Base-by-base conservation (phyloP, 2,888 invertebrate species). In the Glaucopsyche alexis region DNA sequence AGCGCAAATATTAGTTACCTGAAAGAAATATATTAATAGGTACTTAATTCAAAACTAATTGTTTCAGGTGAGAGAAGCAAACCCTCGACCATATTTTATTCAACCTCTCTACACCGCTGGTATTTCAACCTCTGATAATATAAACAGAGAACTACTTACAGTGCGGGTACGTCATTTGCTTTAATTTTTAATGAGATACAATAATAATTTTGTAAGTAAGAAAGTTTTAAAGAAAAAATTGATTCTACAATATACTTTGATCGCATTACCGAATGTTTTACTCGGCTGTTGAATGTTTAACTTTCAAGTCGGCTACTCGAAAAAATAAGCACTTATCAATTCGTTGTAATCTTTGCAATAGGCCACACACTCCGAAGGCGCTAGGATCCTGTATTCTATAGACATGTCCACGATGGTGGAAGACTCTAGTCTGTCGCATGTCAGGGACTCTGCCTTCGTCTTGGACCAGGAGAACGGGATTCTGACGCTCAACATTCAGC, bases 341-440 rank as follows among this genome's bases (percentile, higher is more conserved):
- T 29, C 29, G 4, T 29, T 29, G 29, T 29, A 29, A 29, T 5
- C 40, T 69, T 16, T 49, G 38, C 1, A 45, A 67, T 79, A 95
- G 95, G 95, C 95, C 2, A 89, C 84, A 0, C 95, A 95, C 82
- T 86, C 92, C 0, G 94, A 94, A 75, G 84, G 89, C 64, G 87
- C 88, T 3, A 71, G 80, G 0, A 81, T 94, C 29, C 85, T 81
- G 0, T 95, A 94, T 84, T 71, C 75, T 0, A 87, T 94, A 47
- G 84, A 90, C 76, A 40, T 74, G 8, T 75, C 79, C 0, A 84
- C 90, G 0, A 92, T 94, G 85, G 76, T 78, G 16, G 86, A 85
- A n/a, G 91, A 94, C 79, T 79, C 88, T 0, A 85, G 91, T 14
- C 83, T 95, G 45, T 83, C 83, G 8, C 80, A 82, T 0, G 87